Evolutionary conservation across 1,140 invertebrate genomes (phyloP).

Genomic region (Colletes gigas): DNA sequence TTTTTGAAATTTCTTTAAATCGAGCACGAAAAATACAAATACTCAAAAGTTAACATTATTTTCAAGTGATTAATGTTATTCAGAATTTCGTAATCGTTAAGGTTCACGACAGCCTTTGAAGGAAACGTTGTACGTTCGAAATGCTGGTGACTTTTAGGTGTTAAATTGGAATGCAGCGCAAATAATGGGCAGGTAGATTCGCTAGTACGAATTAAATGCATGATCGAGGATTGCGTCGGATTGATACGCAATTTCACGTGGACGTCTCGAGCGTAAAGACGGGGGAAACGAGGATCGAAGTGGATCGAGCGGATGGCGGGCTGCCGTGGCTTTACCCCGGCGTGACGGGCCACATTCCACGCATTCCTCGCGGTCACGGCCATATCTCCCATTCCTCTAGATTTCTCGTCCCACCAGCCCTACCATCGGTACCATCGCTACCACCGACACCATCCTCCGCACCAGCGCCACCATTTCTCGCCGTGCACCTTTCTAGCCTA

Average conservation of each 20-base stretch:
- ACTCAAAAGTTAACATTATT: too few species aligned
- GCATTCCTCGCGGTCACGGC: constrained; percentile 79
- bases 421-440: constrained; percentile 26
- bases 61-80: too few species aligned
- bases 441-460: constrained; percentile 30
- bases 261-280: constrained; percentile 44
- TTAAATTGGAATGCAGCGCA: too few species aligned
- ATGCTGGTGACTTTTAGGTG: too few species aligned
- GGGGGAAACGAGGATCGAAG: constrained; percentile 64
- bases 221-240: constrained; percentile 2
- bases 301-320: constrained; percentile 72
- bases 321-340: constrained; percentile 65
- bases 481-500: background rate
- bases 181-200: too few species aligned
- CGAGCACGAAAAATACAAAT: too few species aligned
- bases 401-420: constrained; percentile 64
- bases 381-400: constrained; percentile 79
- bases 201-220: background rate
- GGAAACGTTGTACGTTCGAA: too few species aligned
- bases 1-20: too few species aligned
- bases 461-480: constrained; percentile 1
- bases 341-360: constrained; percentile 79
- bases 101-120: too few species aligned
- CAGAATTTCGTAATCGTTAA: too few species aligned
- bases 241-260: constrained; percentile 41